Percentiles rank a stretch among this genome's conserved stretches.
These are phyloP conservation scores for Globicephala melas DNA, from an alignment of 2,113 vertebrate genomes.

Conservation along the genomic window DNA sequence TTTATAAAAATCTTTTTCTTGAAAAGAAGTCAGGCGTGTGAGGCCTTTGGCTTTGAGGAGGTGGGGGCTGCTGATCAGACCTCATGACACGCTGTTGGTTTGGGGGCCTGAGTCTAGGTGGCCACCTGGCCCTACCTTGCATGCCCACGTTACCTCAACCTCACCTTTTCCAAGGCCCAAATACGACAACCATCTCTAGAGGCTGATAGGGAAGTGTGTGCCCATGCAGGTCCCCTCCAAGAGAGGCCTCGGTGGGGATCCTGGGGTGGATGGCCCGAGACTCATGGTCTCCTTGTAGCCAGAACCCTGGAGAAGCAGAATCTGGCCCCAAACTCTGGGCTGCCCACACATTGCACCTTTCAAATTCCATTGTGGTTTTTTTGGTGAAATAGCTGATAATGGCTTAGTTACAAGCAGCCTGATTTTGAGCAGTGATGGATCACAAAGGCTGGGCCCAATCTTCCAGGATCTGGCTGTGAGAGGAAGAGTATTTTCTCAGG, in stretches of 20 bases:
- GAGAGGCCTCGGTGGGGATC: no score
- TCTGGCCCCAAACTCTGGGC: no score
- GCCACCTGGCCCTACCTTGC: slow-evolving; percentile 86
- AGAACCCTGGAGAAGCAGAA: neutral
- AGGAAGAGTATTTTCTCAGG: no score
- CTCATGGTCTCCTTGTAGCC: neutral
- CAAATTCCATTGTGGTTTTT: neutral
- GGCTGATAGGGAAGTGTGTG: neutral
- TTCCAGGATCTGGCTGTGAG: neutral
- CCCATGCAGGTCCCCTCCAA: neutral
- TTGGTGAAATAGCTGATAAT: neutral
- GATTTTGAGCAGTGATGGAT: neutral
- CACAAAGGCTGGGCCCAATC: neutral
- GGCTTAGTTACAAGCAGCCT: neutral
- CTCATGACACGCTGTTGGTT: neutral
- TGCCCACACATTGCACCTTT: neutral
- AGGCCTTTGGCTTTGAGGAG: slow-evolving; percentile 87
- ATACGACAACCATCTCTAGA: neutral
- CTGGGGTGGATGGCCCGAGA: neutral
- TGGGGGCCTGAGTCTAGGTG: slow-evolving; percentile 64
- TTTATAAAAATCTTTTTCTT: neutral
- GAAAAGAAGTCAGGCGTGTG: slow-evolving; percentile 63
- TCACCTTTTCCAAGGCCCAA: neutral
- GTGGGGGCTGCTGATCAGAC: slow-evolving; percentile 83
- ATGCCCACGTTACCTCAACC: slow-evolving; percentile 79